These are phyloP conservation scores for Stenoptilia bipunctidactyla DNA, from an alignment of 2,888 invertebrate genomes.

Conservation along the genomic window DNA sequence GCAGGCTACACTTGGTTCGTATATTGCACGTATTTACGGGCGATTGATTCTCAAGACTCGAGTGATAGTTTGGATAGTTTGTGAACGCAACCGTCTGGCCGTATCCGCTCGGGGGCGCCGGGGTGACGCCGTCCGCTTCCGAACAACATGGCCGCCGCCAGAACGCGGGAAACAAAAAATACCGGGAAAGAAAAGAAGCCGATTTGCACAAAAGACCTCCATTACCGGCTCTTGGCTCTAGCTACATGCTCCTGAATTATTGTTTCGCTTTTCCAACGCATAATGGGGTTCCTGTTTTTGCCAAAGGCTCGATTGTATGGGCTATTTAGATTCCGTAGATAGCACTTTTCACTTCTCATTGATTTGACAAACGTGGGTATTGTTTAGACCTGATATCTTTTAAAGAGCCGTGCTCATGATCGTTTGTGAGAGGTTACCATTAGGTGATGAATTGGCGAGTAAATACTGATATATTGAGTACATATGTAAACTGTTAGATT, in stretches of 20 bases:
- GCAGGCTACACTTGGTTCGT: too few relatives aligned
- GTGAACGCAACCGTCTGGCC: slow-evolving; percentile 23
- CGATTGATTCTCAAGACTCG: slow-evolving; percentile 29
- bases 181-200: slow-evolving; percentile 5
- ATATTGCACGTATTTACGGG: slow-evolving; percentile 29
- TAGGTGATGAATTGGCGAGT: too few relatives aligned
- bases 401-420: too few relatives aligned
- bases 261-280: slow-evolving; percentile 1
- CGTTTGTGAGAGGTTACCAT: too few relatives aligned
- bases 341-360: background rate
- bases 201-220: slow-evolving; percentile 31
- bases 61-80: slow-evolving; percentile 46
- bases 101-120: slow-evolving; percentile 21
- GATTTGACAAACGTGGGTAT: background rate
- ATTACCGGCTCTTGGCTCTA: slow-evolving; percentile 24
- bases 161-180: background rate
- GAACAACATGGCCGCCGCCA: background rate
- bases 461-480: too few relatives aligned
- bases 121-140: slow-evolving; percentile 22
- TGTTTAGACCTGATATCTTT: too few relatives aligned
- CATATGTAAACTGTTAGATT: too few relatives aligned
- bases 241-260: background rate
- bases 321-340: background rate
- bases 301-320: background rate
- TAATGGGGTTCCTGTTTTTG: background rate